Evolutionary conservation across 2,113 vertebrate species (phyloP).

Genomic region (Mormyrus lacerda): DNA sequence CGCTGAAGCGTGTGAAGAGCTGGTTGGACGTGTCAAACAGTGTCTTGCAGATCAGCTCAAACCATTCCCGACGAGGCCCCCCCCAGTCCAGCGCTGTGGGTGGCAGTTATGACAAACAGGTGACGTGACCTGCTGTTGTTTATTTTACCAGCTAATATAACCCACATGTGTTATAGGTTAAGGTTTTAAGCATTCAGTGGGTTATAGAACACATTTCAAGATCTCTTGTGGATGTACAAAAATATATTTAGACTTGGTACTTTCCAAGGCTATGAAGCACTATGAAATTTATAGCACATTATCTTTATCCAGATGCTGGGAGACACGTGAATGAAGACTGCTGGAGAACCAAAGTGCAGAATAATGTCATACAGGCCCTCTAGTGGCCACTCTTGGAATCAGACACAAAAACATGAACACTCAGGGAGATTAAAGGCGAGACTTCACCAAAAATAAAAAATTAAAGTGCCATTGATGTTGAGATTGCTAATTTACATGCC

Average conservation of each 20-base stretch:
- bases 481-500: neutral
- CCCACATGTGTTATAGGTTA: neutral
- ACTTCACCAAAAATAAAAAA: neutral
- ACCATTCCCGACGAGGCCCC: constrained; percentile 94
- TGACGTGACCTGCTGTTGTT: neutral
- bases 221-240: neutral
- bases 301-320: neutral
- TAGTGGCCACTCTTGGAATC: neutral
- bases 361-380: neutral
- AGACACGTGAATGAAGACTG: neutral
- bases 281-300: neutral
- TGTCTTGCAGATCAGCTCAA: constrained; percentile 89
- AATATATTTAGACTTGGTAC: neutral
- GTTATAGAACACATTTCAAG: neutral
- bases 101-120: too few species aligned
- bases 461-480: neutral
- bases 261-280: neutral
- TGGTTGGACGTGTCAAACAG: constrained; percentile 91
- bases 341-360: neutral
- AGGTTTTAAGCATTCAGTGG: neutral
- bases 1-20: constrained; percentile 90
- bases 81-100: constrained; percentile 89
- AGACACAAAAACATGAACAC: neutral
- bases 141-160: neutral
- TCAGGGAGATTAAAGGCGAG: neutral